These are phyloP conservation scores for Diaphora mendica DNA, from an alignment of 2,888 invertebrate species.

Conservation along the genomic window DNA sequence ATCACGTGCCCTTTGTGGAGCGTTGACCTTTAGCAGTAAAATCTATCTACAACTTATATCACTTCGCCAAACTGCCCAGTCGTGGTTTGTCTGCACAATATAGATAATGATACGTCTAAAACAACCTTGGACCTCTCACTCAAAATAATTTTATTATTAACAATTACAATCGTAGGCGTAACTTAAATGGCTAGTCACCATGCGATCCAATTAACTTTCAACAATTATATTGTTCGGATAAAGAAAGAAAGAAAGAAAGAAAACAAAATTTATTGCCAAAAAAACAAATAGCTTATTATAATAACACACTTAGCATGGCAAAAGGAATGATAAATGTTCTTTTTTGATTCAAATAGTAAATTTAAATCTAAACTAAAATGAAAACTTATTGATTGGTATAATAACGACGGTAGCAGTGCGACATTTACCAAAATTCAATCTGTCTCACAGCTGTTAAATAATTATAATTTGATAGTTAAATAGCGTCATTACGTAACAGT, in stretches of 20 bases:
- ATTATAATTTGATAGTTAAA: constrained; percentile 22
- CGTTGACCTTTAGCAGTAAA: constrained; percentile 65
- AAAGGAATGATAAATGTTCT: too few relatives aligned
- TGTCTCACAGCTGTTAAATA: constrained; percentile 15
- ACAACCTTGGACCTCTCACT: constrained; percentile 75
- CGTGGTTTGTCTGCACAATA: constrained; percentile 62
- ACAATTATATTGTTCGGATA: constrained; percentile 17
- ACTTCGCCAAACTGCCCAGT: constrained; percentile 69
- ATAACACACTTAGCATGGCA: too few relatives aligned
- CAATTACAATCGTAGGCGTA: constrained; percentile 61
- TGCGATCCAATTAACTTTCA: constrained; percentile 54
- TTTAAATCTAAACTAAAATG: not conserved
- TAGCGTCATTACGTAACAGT: constrained; percentile 26
- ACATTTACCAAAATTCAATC: constrained; percentile 10
- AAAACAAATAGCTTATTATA: too few relatives aligned
- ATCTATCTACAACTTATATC: constrained; percentile 69
- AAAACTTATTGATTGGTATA: not conserved
- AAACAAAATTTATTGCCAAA: too few relatives aligned
- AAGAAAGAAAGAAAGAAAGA: too few relatives aligned
- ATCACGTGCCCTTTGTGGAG: constrained; percentile 66
- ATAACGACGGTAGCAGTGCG: not conserved
- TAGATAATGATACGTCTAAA: constrained; percentile 66
- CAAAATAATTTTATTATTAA: constrained; percentile 67
- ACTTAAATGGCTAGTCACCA: constrained; percentile 47
- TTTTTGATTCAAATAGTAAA: not conserved